Evolutionary conservation across 2,113 vertebrate genomes (phyloP), one percentile per base, ranked within the genome.

Genomic region (Phylloscopus whistleri): DNA sequence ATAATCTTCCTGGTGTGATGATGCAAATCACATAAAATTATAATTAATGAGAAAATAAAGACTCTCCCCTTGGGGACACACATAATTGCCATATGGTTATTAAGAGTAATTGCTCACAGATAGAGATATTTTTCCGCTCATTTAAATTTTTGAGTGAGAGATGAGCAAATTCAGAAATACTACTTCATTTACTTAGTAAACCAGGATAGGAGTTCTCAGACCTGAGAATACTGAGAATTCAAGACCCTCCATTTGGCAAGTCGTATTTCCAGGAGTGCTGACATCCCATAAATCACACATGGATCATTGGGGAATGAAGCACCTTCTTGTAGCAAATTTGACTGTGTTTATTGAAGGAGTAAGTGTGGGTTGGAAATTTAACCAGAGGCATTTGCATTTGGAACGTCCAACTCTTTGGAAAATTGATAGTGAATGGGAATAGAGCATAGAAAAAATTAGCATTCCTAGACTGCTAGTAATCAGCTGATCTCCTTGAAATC

Each of bases 31-130:
- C 79, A 87, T 74, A 93, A 93, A 96, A 95, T 96, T 76, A 92
- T 92, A 96, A 89, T 93, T 95, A 90, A 95, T 88, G 90, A 91
- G 92, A 96, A 95, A 96, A 93, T 94, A 96, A 96, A 93, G 90
- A 85, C 22, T 73, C 76, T 84, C 74, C 62, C 81, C 89, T 96
- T 87, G 58, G 63, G 93, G 90, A 41, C 78, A 92, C 18, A 79
- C 62, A 68, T 96, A 94, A 97, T 87, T 96, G 90, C 90, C 94
- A 86, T 84, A 87, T 89, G 90, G 94, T 93, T 95, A 92, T 96
- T 95, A 94, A 84, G 55, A 93, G 46, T 69, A 95, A 97, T 88
- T 97, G 93, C 73, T 94, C 78, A 84, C 39, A 84, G 81, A 93
- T 44, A 77, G 77, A 94, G 81, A 53, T 78, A 89, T 91, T 94